phyloP scores from a whole-genome alignment of 2,113 vertebrate genomes.

The Ictidomys tridecemlineatus region DNA sequence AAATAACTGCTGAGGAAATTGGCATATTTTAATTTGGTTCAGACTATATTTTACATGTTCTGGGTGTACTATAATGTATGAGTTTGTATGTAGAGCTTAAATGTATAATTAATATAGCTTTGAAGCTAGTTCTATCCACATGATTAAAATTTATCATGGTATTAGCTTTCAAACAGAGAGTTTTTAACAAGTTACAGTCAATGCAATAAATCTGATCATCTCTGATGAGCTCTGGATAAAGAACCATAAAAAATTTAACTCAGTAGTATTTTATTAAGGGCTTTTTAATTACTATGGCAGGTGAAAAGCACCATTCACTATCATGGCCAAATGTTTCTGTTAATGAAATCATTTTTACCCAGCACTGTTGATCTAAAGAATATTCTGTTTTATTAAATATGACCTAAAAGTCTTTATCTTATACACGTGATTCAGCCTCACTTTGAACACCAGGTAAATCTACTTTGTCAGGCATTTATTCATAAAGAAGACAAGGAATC shows the following conservation, averaged over 20 bases:
- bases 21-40: slow-evolving; percentile 79
- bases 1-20: slow-evolving; percentile 79
- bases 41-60: slow-evolving; percentile 69
- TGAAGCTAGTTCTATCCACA: slow-evolving; percentile 70
- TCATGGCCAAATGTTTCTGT: slow-evolving; percentile 80
- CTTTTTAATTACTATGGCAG: slow-evolving; percentile 82
- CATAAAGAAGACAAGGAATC: background rate
- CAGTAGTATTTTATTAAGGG: slow-evolving; percentile 82
- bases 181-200: slow-evolving; percentile 79
- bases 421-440: background rate
- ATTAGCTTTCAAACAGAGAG: slow-evolving; percentile 81
- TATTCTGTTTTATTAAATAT: slow-evolving; percentile 63
- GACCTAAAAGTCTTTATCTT: slow-evolving; percentile 63
- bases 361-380: slow-evolving; percentile 55
- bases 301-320: slow-evolving; percentile 77
- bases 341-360: slow-evolving; percentile 69
- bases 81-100: slow-evolving; percentile 78
- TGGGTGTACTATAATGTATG: slow-evolving; percentile 56
- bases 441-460: background rate
- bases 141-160: slow-evolving; percentile 85
- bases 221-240: slow-evolving; percentile 77
- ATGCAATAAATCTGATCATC: slow-evolving; percentile 73
- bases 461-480: background rate
- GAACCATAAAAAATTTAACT: slow-evolving; percentile 76
- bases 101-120: slow-evolving; percentile 85